Evolutionary conservation across 2,888 invertebrate genomes (phyloP).

Genomic region (Leucania comma): DNA sequence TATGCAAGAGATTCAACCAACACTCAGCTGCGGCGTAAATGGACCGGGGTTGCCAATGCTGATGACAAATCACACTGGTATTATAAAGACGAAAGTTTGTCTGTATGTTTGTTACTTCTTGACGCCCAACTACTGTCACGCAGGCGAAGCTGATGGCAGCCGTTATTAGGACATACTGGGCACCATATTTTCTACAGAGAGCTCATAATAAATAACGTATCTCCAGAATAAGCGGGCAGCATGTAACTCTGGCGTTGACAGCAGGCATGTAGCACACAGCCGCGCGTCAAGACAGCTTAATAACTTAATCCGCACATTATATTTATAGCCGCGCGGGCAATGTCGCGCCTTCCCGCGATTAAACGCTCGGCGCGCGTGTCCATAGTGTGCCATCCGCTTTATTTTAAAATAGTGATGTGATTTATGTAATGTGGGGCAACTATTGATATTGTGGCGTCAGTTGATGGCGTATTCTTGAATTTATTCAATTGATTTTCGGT

Average conservation of each 20-base stretch:
- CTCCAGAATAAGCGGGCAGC: conserved; percentile 36
- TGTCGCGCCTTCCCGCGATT: conserved; percentile 44
- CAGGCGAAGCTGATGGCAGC: no score
- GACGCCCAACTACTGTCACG: no score
- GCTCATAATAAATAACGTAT: conserved; percentile 8
- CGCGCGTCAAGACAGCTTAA: conserved; percentile 65
- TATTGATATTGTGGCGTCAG: conserved; percentile 1
- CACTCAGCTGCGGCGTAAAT: no score
- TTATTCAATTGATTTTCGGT: neutral
- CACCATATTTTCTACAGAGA: neutral
- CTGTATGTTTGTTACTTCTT: no score
- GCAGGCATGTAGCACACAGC: conserved; percentile 47
- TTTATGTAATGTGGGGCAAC: conserved; percentile 16
- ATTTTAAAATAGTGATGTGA: conserved; percentile 11
- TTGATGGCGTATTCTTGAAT: neutral
- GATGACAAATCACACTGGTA: no score
- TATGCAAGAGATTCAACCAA: no score
- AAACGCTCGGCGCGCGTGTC: conserved; percentile 42
- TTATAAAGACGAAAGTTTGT: no score
- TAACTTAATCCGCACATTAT: conserved; percentile 67
- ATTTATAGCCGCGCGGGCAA: conserved; percentile 57
- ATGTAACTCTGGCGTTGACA: conserved; percentile 43
- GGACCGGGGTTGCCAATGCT: no score
- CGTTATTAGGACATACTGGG: no score
- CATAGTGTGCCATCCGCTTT: conserved; percentile 27